Evolutionary conservation across 30 jellyfish, hydroid and myxozoan genomes (phyloP).

Genomic region (Calvadosia cruxmelitensis): DNA sequence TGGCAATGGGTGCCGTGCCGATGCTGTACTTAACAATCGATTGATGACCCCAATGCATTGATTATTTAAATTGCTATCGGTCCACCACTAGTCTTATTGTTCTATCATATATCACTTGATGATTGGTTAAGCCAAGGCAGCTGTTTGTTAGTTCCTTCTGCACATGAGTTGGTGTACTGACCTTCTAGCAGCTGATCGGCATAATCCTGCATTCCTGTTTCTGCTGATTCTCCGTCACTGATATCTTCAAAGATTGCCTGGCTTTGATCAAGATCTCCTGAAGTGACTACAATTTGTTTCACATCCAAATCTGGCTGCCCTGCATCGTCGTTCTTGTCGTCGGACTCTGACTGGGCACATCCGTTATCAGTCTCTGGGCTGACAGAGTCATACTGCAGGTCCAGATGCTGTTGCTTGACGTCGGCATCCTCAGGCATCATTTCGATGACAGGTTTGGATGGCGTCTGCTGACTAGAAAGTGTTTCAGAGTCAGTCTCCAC

Average conservation of each 20-base stretch:
- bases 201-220: conserved; percentile 54
- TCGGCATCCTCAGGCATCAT: background rate
- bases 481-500: background rate
- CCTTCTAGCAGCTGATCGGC: conserved; percentile 96
- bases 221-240: background rate
- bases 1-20: too few species aligned
- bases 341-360: too few species aligned
- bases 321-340: too few species aligned
- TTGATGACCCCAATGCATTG: too few species aligned
- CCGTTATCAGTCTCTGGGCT: background rate
- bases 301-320: background rate
- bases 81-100: too few species aligned
- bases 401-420: background rate
- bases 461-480: background rate
- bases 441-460: background rate
- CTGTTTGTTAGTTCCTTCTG: too few species aligned
- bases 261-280: background rate
- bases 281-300: background rate
- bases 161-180: too few species aligned
- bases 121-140: too few species aligned
- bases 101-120: too few species aligned
- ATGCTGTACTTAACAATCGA: too few species aligned
- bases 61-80: too few species aligned
- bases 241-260: background rate
- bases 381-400: background rate